Percentiles rank a stretch among this genome's conserved stretches.
Conservation (phyloP, 2,888 invertebrate genomes). For the Gibbula magus region DNA sequence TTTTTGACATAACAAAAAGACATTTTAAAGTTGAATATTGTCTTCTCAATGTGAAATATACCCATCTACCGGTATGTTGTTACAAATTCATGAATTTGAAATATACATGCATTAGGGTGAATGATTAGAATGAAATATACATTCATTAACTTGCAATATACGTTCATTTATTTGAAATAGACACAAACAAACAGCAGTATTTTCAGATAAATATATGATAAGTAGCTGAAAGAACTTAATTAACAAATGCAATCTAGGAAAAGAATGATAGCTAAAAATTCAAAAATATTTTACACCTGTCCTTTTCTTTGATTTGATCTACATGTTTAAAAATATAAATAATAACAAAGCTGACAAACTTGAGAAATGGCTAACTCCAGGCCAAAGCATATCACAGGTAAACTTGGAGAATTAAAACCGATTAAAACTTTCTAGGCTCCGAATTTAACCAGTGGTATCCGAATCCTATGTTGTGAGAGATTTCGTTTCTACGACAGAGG, state of each 20-base stretch:
- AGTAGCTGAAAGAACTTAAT: constrained; percentile 82
- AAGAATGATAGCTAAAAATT: neutral
- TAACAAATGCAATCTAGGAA: constrained; percentile 71
- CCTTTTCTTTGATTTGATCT: neutral
- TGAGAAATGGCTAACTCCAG: neutral
- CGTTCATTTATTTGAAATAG: too few relatives aligned
- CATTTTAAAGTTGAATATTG: too few relatives aligned
- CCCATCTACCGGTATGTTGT: too few relatives aligned
- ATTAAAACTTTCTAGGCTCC: neutral
- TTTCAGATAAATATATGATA: too few relatives aligned
- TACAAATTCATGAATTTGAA: too few relatives aligned
- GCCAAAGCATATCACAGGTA: neutral
- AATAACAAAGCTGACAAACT: neutral
- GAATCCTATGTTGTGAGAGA: neutral
- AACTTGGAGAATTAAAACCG: constrained; percentile 4
- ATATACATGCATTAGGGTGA: too few relatives aligned
- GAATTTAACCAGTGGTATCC: neutral
- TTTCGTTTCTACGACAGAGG: neutral
- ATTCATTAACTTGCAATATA: too few relatives aligned
- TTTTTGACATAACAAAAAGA: too few relatives aligned
- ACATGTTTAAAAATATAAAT: constrained; percentile 3
- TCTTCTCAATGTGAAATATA: too few relatives aligned
- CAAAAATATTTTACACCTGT: neutral
- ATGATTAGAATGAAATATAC: too few relatives aligned
- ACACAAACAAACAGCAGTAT: too few relatives aligned